phyloP scores from a whole-genome alignment of 1,140 invertebrate species.

The Harpegnathos saltator region DNA sequence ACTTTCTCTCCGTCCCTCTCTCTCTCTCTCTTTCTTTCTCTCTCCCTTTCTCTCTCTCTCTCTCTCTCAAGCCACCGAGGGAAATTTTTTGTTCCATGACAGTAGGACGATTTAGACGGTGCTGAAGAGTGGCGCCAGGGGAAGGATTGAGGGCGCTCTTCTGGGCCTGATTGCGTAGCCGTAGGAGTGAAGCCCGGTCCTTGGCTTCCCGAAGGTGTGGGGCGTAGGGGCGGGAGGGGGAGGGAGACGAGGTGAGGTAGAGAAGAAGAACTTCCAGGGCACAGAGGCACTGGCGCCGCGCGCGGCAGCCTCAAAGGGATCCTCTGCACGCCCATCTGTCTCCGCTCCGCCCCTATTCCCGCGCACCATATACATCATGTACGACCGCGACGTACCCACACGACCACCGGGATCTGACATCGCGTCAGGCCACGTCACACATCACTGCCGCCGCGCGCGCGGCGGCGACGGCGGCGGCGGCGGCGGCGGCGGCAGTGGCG shows the following conservation, averaged over 20 bases:
- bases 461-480: conserved; percentile 11
- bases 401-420: conserved; percentile 76
- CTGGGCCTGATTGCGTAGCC: conserved; percentile 55
- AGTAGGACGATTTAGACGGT: conserved; percentile 51
- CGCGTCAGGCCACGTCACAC: conserved; percentile 73
- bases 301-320: conserved; percentile 86
- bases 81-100: conserved; percentile 53
- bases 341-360: conserved; percentile 85
- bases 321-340: conserved; percentile 86
- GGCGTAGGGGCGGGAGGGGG: background rate
- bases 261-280: conserved; percentile 74
- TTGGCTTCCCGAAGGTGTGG: background rate
- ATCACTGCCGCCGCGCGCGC: conserved; percentile 51
- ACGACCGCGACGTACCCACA: conserved; percentile 78
- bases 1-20: too few relatives aligned
- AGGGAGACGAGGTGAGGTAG: conserved; percentile 64
- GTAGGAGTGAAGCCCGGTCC: conserved; percentile 48
- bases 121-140: conserved; percentile 50
- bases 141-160: conserved; percentile 56
- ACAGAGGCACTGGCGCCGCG: conserved; percentile 84
- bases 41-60: too few relatives aligned
- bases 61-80: background rate
- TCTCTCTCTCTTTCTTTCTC: too few relatives aligned
- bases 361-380: conserved; percentile 85
- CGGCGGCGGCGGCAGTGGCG: background rate